Base-by-base conservation (phyloP, 2,113 vertebrate genomes). In the Casuarius casuarius region DNA sequence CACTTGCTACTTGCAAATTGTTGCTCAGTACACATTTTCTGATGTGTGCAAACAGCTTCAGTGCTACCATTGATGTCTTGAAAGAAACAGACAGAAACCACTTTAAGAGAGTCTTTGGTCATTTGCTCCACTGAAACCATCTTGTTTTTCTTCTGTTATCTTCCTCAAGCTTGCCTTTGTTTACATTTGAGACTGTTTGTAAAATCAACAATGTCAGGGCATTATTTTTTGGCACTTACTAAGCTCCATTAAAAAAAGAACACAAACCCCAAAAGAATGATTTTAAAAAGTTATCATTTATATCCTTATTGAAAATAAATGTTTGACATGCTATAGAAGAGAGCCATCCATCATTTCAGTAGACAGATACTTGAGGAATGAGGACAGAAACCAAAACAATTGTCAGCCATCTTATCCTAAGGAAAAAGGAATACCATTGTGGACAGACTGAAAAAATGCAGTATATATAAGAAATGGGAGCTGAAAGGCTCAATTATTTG, bases 251-350 rank as follows among this genome's bases (percentile, higher is more conserved):
- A 49, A 51, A 23, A 38, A 58, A 1, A 38, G 38, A 10, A 14
- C 5, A 61, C 19, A 76, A 28, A 5, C 10, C 26, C 4, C 1
- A 38, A 52, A 67, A 56, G 7, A 58, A 18, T 59, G 22, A 40
- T 29, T 21, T 56, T 28, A 54, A 19, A 25, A 20, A 66, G 72
- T 4, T 31, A 51, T 28, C 1, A 40, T 21, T 62, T 62, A 29
- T 31, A 58, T 9, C 28, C 44, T 95, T 81, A 90, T 96, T 95
- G 94, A 87, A 95, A 94, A 90, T 94, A 79, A 85, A 68, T 71
- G 54, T 92, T 95, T 94, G 82, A 87, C 11, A 85, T 81, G 48
- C 58, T 46, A 54, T 51, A 33, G 52, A 95, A 85, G 87, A 40
- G n/a, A n/a, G n/a, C 10, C 71, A 15, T 79, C 42, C 94, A 40